A percentile compares a stretch with the other conserved stretches of the same genome.
phyloP scores from a whole-genome alignment of 2,888 invertebrate species.

The Amphipyra berbera region DNA sequence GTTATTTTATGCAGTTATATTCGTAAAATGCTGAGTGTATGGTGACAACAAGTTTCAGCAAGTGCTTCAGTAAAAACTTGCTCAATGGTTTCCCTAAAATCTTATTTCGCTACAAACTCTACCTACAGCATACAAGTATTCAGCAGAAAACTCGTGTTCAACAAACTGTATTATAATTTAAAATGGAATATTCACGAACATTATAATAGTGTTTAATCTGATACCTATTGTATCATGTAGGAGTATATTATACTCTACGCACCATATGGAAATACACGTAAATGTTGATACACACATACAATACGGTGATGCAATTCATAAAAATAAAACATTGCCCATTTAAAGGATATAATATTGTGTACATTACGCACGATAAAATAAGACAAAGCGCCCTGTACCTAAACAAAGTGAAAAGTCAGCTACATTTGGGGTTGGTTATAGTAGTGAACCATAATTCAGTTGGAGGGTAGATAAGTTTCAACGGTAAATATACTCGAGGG shows the following conservation, averaged over 20 bases:
- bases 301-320: conserved; percentile 3
- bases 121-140: no score
- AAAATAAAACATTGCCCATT: conserved; percentile 17
- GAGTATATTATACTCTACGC: no score
- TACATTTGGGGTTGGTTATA: conserved; percentile 66
- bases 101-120: neutral
- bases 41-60: neutral
- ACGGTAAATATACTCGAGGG: conserved; percentile 68
- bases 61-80: neutral
- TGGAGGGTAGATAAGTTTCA: conserved; percentile 70
- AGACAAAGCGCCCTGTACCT: conserved; percentile 40
- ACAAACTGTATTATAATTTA: no score
- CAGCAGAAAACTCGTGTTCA: no score
- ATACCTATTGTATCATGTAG: no score
- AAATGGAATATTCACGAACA: no score
- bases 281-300: no score
- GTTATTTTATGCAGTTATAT: conserved; percentile 1
- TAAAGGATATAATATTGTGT: conserved; percentile 20
- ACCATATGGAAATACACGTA: no score
- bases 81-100: neutral
- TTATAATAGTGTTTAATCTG: no score
- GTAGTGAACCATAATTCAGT: conserved; percentile 71
- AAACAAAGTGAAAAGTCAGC: conserved; percentile 57
- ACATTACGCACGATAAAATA: conserved; percentile 36
- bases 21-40: neutral